Conservation (phyloP, 1,140 invertebrate genomes). For the Maconellicoccus hirsutus region DNA sequence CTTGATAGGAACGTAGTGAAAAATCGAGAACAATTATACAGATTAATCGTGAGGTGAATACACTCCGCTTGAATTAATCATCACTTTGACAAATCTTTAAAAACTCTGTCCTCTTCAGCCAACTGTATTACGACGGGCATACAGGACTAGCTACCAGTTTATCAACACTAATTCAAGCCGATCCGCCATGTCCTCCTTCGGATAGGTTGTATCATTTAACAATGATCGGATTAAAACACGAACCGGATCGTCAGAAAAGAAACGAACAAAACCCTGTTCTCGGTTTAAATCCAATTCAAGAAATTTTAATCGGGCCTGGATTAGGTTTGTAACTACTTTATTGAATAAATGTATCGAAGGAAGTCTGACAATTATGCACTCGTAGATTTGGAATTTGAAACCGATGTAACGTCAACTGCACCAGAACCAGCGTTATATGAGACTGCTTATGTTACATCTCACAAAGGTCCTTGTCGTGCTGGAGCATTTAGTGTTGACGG, state of each 20-base stretch:
- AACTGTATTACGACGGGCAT: conserved; percentile 86
- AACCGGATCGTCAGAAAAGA: conserved; percentile 51
- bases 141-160: conserved; percentile 76
- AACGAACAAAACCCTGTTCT: conserved; percentile 39
- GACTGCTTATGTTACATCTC: conserved; percentile 96
- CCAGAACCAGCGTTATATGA: conserved; percentile 93
- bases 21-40: conserved; percentile 66
- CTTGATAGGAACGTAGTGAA: conserved; percentile 49
- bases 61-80: too few species aligned
- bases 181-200: conserved; percentile 87
- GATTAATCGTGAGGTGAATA: conserved; percentile 76
- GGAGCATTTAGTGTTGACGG: conserved; percentile 92
- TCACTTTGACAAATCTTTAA: conserved; percentile 11
- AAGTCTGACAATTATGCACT: conserved; percentile 1
- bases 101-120: conserved; percentile 46
- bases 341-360: too few species aligned
- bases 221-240: conserved; percentile 71
- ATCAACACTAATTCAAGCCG: conserved; percentile 66
- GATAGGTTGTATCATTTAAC: conserved; percentile 80
- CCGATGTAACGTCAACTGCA: conserved; percentile 75
- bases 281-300: conserved; percentile 39
- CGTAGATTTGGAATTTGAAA: conserved; percentile 88
- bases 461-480: conserved; percentile 90
- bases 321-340: too few species aligned
- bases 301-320: conserved; percentile 66